A percentile compares a stretch with the other conserved stretches of the same genome.
phyloP scores from a whole-genome alignment of 2,888 invertebrate species.

The Nephrocerus scutellatus region DNA sequence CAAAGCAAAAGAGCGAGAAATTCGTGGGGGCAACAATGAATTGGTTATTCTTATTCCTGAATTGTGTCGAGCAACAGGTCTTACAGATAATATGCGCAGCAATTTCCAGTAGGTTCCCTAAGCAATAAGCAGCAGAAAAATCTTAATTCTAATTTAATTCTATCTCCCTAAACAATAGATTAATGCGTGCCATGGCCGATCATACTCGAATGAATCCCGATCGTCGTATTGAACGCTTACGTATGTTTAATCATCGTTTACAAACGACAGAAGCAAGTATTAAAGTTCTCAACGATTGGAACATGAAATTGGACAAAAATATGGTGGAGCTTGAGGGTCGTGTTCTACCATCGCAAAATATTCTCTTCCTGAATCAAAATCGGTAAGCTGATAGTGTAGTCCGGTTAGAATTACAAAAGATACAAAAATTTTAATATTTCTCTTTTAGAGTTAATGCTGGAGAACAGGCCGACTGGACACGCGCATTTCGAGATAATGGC shows the following conservation, averaged over 20 bases:
- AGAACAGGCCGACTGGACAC: slow-evolving; percentile 70
- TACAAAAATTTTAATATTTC: neutral
- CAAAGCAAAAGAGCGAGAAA: slow-evolving; percentile 59
- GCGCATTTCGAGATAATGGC: slow-evolving; percentile 52
- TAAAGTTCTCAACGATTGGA: slow-evolving; percentile 65
- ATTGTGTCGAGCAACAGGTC: slow-evolving; percentile 76
- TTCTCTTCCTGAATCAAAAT: slow-evolving; percentile 50
- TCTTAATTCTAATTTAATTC: too few relatives aligned
- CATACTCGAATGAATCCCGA: slow-evolving; percentile 74
- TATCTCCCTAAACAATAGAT: slow-evolving; percentile 23
- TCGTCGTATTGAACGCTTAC: slow-evolving; percentile 60
- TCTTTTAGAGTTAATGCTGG: slow-evolving; percentile 45
- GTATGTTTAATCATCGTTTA: slow-evolving; percentile 60
- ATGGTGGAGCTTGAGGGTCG: slow-evolving; percentile 62
- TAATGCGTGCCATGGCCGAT: slow-evolving; percentile 63
- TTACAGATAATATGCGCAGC: slow-evolving; percentile 61
- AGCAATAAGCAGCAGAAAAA: too few relatives aligned
- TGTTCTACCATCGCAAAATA: slow-evolving; percentile 57
- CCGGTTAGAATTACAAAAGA: slow-evolving; percentile 4
- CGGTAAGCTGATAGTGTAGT: slow-evolving; percentile 25
- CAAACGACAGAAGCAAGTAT: slow-evolving; percentile 50
- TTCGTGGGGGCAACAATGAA: slow-evolving; percentile 60
- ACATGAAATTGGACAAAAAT: slow-evolving; percentile 56
- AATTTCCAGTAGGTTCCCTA: slow-evolving; percentile 62
- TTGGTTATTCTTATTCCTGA: slow-evolving; percentile 71